Evolutionary conservation across 2,888 invertebrate species (phyloP), one percentile per base, ranked within the genome.

Genomic region (Coleophora flavipennella): DNA sequence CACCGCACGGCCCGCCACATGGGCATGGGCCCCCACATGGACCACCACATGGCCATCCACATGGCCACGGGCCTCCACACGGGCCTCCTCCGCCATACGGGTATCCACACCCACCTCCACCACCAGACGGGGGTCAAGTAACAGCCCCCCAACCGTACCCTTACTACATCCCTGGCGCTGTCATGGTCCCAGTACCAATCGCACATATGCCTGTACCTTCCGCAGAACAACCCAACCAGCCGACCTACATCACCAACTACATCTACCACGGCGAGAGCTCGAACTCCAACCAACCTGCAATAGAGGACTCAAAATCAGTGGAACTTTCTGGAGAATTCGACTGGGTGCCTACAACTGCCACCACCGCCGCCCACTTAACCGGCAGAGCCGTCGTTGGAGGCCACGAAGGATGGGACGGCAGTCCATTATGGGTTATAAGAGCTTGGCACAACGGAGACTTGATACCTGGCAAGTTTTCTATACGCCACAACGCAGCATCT

Each of bases 341-440:
- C 29, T 85, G 85, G 85, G 58, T 83, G 0, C 75, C 79, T 0
- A 69, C 79, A 0, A 83, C 80, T 0, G 59, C 80, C 0, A 68
- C 68, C 0, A 68, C 69, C 20, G 83, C 83, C 0, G 59, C 54
- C 1, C 55, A 62, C 10, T 45, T 85, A 10, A 59, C 67, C 0
- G 81, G 80, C 1, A 62, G 73, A 50, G 85, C 84, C 0, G 80
- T 85, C 0, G 61, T 78, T 0, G 85, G 81, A 0, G 85, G 85
- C 0, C 76, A 83, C 27, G 85, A 85, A 50, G 84, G 81, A 0
- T 83, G 84, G 80, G 84, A 86, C 33, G 79, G 84, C 1, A 83
- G 78, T 42, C 81, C 81, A 0, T 48, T 85, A 0, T 85, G 85
- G 80, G 76, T 86, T 10, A 85, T 85, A 39, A 57, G 85, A 13